Base-by-base conservation (phyloP, 1,140 invertebrate species). In the Zaprionus tsacasi region DNA sequence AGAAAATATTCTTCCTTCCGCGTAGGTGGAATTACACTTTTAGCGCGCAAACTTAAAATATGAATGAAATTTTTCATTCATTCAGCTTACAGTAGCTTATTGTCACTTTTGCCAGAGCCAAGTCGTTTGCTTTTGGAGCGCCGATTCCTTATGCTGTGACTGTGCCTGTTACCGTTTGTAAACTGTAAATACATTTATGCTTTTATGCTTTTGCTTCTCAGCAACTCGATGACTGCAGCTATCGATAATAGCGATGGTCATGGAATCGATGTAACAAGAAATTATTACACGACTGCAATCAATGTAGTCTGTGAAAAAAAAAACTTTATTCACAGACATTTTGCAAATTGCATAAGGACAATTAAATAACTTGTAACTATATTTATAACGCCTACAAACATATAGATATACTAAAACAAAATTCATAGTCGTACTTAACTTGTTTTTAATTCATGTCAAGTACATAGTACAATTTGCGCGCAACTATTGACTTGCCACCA, bases 151-250 rank as follows among this genome's bases (percentile, higher is more conserved):
- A 61, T 73, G 50, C 65, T 73, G 56, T 30, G 21, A 38, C 57
- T 15, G 50, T 56, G 25, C 30, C 27, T 48, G 30, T 56, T 69
- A 45, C 70, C 38, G 65, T 69, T 72, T 56, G 70, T 69, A 38
- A 61, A 61, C 65, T 68, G 65, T 73, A 56, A 73, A 69, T 56
- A 57, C 70, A 73, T 69, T 73, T 73, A 73, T 73, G 70, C 70
- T 73, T 68, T 73, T 73, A 73, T 73, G 70, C 56, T 69, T 56
- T 60, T 48, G 56, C 33, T 1, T 45, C 25, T 1, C 21, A 21
- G 27, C 30, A 38, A 13, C 7, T 11, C 57, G 38, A 60, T 60
- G 30, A 45, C 6, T 11, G 5, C 25, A 12, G 8, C 15, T 40
- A 68, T 73, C 70, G 70, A 68, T 72, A 15, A 10, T 35, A 30